A percentile compares a stretch with the other conserved stretches of the same genome.
These are phyloP conservation scores for Spinus olivaceus DNA, from an alignment of 2,797 vertebrate genomes.

Conservation along the genomic window DNA sequence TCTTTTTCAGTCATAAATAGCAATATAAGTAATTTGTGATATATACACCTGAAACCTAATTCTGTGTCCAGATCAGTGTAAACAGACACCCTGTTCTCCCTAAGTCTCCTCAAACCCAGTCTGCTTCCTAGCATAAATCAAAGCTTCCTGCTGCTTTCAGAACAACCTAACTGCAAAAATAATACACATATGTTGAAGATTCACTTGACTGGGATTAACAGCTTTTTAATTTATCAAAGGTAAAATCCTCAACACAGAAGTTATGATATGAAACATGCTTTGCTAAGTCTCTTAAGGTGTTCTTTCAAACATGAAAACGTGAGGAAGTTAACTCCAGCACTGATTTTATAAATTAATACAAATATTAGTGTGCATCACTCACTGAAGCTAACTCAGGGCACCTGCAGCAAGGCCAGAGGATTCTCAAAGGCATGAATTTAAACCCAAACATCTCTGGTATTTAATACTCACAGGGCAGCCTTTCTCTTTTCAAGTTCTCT, in stretches of 20 bases:
- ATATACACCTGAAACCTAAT: neutral
- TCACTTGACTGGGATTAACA: neutral
- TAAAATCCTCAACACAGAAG: neutral
- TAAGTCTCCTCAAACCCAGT: neutral
- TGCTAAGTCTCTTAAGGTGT: neutral
- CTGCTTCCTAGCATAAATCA: neutral
- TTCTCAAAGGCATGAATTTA: neutral
- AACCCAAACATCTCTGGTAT: neutral
- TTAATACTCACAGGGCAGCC: neutral
- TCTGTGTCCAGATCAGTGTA: neutral
- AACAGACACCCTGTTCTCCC: neutral
- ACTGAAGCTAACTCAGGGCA: slow-evolving; percentile 40
- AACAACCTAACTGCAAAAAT: neutral
- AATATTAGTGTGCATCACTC: neutral
- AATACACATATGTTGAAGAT: neutral
- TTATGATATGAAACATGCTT: neutral
- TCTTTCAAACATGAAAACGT: neutral
- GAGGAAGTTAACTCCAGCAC: neutral
- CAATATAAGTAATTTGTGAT: neutral
- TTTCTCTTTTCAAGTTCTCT: neutral
- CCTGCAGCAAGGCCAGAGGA: neutral
- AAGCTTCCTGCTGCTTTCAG: neutral
- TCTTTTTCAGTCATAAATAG: neutral
- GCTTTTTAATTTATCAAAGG: neutral
- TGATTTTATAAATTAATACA: neutral